Evolutionary conservation across 35 echinoderm and acorn worm species (phyloP), one percentile per base, ranked within the genome.

Genomic region (Lytechinus variegatus): DNA sequence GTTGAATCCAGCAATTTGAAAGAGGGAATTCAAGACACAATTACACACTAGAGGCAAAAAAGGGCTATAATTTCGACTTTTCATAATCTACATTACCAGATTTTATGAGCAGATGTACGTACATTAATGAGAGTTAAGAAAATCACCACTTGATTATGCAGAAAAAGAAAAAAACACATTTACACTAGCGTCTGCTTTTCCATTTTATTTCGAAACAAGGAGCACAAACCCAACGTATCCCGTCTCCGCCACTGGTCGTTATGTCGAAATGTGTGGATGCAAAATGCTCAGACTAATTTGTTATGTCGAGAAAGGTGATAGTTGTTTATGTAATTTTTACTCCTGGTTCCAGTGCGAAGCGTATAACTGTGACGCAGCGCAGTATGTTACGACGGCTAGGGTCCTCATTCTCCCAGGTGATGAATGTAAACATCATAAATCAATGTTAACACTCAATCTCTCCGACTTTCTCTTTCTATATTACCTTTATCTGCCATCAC

Each of bases 281-380:
- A 52, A 52, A 90, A 90, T 90, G 88, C 13, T 28, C 88, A 44
- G 88, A 90, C 88, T 90, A 54, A 90, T 90, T 90, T 90, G 88
- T 54, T 14, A 54, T 90, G 88, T 44, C 88, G 88, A 90, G 88
- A 54, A 16, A 90, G 88, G 88, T 90, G 88, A 44, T 90, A 90
- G 28, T 44, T 90, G 88, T 90, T 90, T 90, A 90, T 90, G 88
- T 90, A 44, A 90, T 90, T 90, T 79, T 90, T 90, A 90, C 88
- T 90, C 52, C 28, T 90, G 14, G 88, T 29, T 8, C 33, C 66
- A 79, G 6, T 79, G 66, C 66, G 66, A n/a, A n/a, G 88, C 52
- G 88, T 54, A 44, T 90, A 44, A 44, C 88, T 33, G 28, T 54
- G 88, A 54, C 52, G 28, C 29, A 90, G 28, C 88, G 52, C 66